Evolutionary conservation across 2,113 vertebrate genomes (phyloP).

Genomic region (Mohoua ochrocephala): DNA sequence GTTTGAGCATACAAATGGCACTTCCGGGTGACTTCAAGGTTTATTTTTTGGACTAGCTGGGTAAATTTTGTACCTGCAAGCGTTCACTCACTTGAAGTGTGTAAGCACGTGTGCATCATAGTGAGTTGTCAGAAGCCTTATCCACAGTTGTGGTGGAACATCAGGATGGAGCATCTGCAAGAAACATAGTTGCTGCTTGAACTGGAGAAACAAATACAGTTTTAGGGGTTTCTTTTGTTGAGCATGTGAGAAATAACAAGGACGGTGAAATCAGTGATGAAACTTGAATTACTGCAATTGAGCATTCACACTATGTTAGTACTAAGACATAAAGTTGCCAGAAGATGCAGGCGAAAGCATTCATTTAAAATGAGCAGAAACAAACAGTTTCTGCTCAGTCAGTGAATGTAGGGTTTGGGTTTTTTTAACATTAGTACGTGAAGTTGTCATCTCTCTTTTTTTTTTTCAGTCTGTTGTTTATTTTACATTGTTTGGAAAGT

Average conservation of each 20-base stretch:
- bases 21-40: neutral
- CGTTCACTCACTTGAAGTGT: neutral
- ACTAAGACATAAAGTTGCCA: neutral
- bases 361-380: neutral
- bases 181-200: neutral
- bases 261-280: neutral
- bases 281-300: neutral
- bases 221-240: neutral
- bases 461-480: neutral
- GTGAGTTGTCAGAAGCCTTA: neutral
- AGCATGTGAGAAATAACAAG: constrained; percentile 3
- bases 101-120: neutral
- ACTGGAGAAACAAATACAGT: neutral
- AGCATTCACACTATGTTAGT: neutral
- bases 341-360: neutral
- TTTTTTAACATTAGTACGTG: neutral
- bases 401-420: neutral
- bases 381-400: neutral
- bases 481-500: neutral
- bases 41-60: neutral
- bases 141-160: neutral
- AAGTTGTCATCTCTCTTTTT: neutral
- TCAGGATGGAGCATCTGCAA: neutral
- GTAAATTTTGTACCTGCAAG: neutral
- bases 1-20: neutral